Percentiles rank a stretch among this genome's conserved stretches.
Evolutionary conservation across 1,140 invertebrate species (phyloP).

Genomic region (Brachionus koreanus): DNA sequence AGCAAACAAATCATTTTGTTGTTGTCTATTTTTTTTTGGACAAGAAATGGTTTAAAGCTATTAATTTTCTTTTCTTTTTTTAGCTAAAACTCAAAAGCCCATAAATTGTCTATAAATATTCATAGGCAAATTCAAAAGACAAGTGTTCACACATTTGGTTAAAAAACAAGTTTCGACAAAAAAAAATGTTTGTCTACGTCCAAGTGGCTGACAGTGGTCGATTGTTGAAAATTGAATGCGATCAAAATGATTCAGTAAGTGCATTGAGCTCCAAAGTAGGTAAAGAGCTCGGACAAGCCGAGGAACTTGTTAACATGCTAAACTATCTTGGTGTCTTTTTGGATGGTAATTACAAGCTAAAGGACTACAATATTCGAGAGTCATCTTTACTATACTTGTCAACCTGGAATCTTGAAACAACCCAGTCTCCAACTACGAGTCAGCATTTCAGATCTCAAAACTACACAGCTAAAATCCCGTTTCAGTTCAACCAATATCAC

Average conservation of each 20-base stretch:
- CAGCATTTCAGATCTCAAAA: neutral
- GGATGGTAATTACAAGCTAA: neutral
- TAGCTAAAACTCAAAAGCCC: neutral
- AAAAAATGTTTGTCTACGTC: constrained; percentile 25
- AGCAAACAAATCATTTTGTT: neutral
- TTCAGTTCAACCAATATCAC: constrained; percentile 6
- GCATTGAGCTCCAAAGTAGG: neutral
- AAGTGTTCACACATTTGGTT: neutral
- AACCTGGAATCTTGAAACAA: neutral
- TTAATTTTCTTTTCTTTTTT: neutral
- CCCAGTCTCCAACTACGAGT: constrained; percentile 22
- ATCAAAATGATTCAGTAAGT: constrained; percentile 18
- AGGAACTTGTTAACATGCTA: neutral
- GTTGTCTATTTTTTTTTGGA: neutral
- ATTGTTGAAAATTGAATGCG: constrained; percentile 31
- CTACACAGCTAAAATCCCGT: neutral
- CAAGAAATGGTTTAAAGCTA: neutral
- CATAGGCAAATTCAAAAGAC: neutral
- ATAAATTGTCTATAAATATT: neutral
- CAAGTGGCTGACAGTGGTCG: constrained; percentile 23
- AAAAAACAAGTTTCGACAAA: neutral
- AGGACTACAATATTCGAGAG: constrained; percentile 21
- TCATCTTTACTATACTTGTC: constrained; percentile 30
- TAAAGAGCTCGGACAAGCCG: neutral
- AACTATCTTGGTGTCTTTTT: neutral